Base-by-base conservation (phyloP, 2,113 vertebrate species). In the Phyllostomus hastatus region DNA sequence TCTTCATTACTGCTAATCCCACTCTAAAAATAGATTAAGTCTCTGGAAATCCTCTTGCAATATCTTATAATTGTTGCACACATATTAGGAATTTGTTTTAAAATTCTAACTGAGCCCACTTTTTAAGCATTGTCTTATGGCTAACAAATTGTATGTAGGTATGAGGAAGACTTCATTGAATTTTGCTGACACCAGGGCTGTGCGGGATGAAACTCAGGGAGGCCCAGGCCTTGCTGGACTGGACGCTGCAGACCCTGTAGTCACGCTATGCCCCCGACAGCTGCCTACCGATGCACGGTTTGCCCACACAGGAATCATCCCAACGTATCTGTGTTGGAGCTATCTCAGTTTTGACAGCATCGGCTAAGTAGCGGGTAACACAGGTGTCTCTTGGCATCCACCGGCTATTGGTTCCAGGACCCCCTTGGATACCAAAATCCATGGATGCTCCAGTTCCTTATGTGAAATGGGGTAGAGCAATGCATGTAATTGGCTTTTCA, bases 1-100 rank as follows among this genome's bases (percentile, higher is more conserved):
- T 66, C 35, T 67, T 64, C 79, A n/a, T 69, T 85, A 57, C 52
- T 73, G 87, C 76, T 48, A 90, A 81, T 66, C 41, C 28, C 38
- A 54, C 48, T 92, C 59, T 85, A 52, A 94, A 86, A 92, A 84
- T 59, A 92, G 81, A 89, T 80, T 28, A 95, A 88, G 90, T 33
- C 10, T 76, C 91, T 38, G 48, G 43, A 70, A 93, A 80, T 92
- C 50, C 35, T 82, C n/a, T 84, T 78, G 52, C 26, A 94, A 10
- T 72, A 67, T 72, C 90, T 94, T 67, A 35, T 8, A 90, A 67
- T 59, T 80, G 1, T 35, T 64, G 19, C 38, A 69, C 67, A 28
- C 48, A 11, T 84, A 50, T 48, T 88, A 82, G 85, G 46, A 48
- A 38, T 24, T 90, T 83, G 35, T 35, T 95, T 92, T 94, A 73